phyloP scores from a whole-genome alignment of 2,888 invertebrate genomes.

The Zaprionus bogoriensis region DNA sequence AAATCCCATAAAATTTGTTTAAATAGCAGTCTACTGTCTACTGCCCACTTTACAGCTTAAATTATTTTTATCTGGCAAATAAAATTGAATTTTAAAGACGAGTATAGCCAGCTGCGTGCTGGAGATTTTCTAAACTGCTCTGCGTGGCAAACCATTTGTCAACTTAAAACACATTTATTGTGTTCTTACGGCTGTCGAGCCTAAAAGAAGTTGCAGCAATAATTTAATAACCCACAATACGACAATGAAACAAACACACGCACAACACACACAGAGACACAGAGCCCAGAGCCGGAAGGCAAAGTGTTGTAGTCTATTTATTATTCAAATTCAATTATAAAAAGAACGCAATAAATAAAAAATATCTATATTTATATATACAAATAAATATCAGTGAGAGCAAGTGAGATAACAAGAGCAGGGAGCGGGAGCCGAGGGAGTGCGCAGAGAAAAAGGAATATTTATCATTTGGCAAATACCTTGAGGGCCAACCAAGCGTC shows the following conservation, averaged over 20 bases:
- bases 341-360: conserved; percentile 65
- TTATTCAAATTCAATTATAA: conserved; percentile 73
- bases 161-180: conserved; percentile 63
- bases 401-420: background rate
- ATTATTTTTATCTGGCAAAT: no score
- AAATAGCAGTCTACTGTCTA: no score
- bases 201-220: conserved; percentile 50
- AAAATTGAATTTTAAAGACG: no score
- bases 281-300: conserved; percentile 38
- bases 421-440: background rate
- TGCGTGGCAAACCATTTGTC: conserved; percentile 57
- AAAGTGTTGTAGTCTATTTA: conserved; percentile 61
- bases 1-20: no score
- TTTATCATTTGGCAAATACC: conserved; percentile 71
- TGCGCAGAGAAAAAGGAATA: conserved; percentile 46
- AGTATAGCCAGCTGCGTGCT: background rate
- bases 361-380: conserved; percentile 26
- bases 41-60: no score
- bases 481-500: conserved; percentile 51
- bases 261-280: conserved; percentile 13
- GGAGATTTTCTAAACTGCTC: conserved; percentile 25
- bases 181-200: conserved; percentile 51
- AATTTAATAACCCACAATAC: conserved; percentile 59
- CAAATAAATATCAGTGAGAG: conserved; percentile 15
- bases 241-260: conserved; percentile 25